phyloP scores from a whole-genome alignment of 1,140 invertebrate species.

The Drosophila carrolli region DNA sequence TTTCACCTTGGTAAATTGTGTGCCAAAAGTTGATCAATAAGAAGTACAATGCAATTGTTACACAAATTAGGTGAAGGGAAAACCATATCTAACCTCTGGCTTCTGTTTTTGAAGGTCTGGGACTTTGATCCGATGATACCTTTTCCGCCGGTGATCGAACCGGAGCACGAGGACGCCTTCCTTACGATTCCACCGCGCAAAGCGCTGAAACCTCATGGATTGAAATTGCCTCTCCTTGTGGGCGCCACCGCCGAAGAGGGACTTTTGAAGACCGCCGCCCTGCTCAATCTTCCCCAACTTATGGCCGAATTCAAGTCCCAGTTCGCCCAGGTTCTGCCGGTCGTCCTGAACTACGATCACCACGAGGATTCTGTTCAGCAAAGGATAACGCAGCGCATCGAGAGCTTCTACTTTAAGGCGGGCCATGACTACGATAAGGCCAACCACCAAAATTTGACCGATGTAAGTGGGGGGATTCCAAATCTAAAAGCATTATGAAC shows the following conservation, averaged over 20 bases:
- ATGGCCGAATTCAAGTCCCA: slow-evolving; percentile 86
- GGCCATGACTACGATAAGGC: slow-evolving; percentile 85
- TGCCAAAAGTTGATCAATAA: neutral
- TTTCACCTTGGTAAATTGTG: neutral
- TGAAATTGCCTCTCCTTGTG: slow-evolving; percentile 88
- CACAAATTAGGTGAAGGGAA: slow-evolving; percentile 11
- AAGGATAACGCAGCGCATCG: slow-evolving; percentile 86
- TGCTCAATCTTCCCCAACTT: slow-evolving; percentile 80
- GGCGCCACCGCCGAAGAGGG: slow-evolving; percentile 89
- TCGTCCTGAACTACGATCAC: slow-evolving; percentile 87
- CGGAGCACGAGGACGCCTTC: slow-evolving; percentile 88
- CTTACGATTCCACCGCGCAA: slow-evolving; percentile 86
- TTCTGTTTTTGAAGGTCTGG: slow-evolving; percentile 85
- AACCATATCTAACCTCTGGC: neutral
- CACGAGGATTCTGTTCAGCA: slow-evolving; percentile 84
- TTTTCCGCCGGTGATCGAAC: slow-evolving; percentile 90
- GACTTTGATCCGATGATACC: slow-evolving; percentile 90
- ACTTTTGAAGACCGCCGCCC: slow-evolving; percentile 86
- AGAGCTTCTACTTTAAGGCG: slow-evolving; percentile 87
- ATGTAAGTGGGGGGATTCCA: slow-evolving; percentile 84
- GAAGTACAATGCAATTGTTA: slow-evolving; percentile 3
- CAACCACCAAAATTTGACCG: slow-evolving; percentile 85
- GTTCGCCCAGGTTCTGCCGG: slow-evolving; percentile 87
- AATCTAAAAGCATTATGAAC: neutral
- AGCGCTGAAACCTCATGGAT: slow-evolving; percentile 85